Evolutionary conservation across 2,888 invertebrate genomes (phyloP), one percentile per base, ranked within the genome.

Genomic region (Congeria kusceri): DNA sequence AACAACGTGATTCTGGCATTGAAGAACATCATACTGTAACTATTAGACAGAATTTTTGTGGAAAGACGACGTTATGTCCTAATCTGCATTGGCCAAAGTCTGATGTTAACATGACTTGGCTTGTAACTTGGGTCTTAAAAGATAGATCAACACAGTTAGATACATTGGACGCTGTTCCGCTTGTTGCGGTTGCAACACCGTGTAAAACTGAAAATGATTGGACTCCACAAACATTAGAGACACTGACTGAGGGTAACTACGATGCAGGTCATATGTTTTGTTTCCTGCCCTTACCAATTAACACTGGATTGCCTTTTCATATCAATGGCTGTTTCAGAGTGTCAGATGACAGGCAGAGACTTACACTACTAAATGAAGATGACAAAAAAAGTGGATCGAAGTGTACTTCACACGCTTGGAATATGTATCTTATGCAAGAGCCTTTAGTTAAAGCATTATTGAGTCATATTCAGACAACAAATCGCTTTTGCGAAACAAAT

Each of bases 241-340:
- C 32, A 32, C 32, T 32, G 32, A 32, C 32, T 32, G 11, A 32
- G 7, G 53, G 58, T 0, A 63, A 63, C 63, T 71, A 71, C 27
- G 15, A 20, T 57, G 29, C 29, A 29, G 58, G 65, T 0, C 67
- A 70, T 29, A n/a, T 69, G 15, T 89, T 85, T 75, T 87, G 86
- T 32, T 88, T 84, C 58, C 77, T 88, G 7, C 93, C 93, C 1
- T 80, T 92, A 15, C 91, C 92, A 29, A 81, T 91, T 3, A 69
- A 63, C 28, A 88, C 86, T 23, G 81, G 83, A 5, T 82, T 93
- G 13, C 90, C 91, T 11, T 84, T 92, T 23, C 91, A 92, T 70
- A 74, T 87, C 85, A 72, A 72, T 49, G 71, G 71, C n/a, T 72
- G 56, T 58, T 72, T 72, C 44, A 27, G 89, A 7, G 81, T 92